These are phyloP conservation scores for Hydra vulgaris DNA, from an alignment of 30 jellyfish, hydroid and myxozoan genomes.

Conservation along the genomic window DNA sequence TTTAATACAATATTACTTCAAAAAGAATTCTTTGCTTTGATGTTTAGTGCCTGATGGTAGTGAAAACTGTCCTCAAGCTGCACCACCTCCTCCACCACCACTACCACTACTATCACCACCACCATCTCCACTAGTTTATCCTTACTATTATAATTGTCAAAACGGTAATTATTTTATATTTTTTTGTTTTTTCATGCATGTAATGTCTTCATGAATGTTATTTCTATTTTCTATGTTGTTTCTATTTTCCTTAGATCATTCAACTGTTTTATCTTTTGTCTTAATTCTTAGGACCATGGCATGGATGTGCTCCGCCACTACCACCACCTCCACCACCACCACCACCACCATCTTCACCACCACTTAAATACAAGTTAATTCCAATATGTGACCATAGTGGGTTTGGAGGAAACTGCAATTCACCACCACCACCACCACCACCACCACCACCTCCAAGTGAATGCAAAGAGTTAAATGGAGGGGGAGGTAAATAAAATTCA, in stretches of 20 bases:
- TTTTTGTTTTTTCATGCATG: slow-evolving; percentile 13
- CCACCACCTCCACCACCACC: slow-evolving; percentile 34
- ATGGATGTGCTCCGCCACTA: background rate
- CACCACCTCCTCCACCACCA: slow-evolving; percentile 66
- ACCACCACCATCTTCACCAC: slow-evolving; percentile 83
- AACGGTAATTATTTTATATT: background rate
- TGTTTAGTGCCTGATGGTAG: slow-evolving; percentile 26
- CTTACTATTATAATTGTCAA: background rate
- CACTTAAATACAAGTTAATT: slow-evolving; percentile 62
- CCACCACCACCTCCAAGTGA: slow-evolving; percentile 49
- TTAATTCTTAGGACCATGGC: background rate
- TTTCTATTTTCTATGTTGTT: too few species aligned
- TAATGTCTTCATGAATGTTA: background rate
- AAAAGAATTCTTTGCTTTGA: background rate
- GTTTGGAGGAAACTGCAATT: slow-evolving; percentile 11
- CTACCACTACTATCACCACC: slow-evolving; percentile 33
- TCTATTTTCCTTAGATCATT: background rate
- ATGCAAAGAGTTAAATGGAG: background rate
- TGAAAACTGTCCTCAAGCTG: slow-evolving; percentile 49
- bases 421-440: slow-evolving; percentile 85
- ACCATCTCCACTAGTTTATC: background rate
- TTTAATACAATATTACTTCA: background rate
- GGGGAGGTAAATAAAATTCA: background rate
- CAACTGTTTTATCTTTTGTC: background rate
- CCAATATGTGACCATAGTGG: slow-evolving; percentile 69